Evolutionary conservation across 2,888 invertebrate species (phyloP).

Genomic region (Colletes collaris): DNA sequence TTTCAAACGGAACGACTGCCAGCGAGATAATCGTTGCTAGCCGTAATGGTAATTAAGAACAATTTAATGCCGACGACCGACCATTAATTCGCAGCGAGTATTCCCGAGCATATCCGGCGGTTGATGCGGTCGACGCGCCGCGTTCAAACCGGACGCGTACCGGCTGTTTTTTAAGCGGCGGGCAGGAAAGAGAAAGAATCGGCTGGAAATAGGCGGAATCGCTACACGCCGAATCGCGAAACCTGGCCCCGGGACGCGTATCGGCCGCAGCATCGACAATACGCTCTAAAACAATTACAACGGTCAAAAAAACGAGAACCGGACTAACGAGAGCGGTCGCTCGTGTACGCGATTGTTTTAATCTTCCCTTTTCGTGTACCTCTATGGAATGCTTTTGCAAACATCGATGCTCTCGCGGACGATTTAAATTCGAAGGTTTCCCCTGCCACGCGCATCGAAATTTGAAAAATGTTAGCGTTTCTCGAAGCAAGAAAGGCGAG

Average conservation of each 20-base stretch:
- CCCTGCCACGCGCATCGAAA: neutral
- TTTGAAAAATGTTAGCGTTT: neutral
- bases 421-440: constrained; percentile 14
- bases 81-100: constrained; percentile 58
- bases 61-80: constrained; percentile 60
- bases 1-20: neutral
- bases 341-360: constrained; percentile 28
- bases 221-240: constrained; percentile 15
- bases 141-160: constrained; percentile 31
- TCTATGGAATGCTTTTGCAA: constrained; percentile 30
- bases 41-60: constrained; percentile 55
- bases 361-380: neutral
- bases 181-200: constrained; percentile 21
- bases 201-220: constrained; percentile 5
- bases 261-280: constrained; percentile 15
- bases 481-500: too few species aligned
- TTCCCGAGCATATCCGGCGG: constrained; percentile 38
- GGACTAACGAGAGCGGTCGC: constrained; percentile 1
- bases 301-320: constrained; percentile 13
- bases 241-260: constrained; percentile 1
- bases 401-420: neutral
- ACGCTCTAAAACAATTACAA: constrained; percentile 25
- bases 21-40: constrained; percentile 22
- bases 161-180: neutral
- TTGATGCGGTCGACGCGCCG: constrained; percentile 47